Evolutionary conservation across 2,888 invertebrate species (phyloP).

Genomic region (Subacronicta megacephala): DNA sequence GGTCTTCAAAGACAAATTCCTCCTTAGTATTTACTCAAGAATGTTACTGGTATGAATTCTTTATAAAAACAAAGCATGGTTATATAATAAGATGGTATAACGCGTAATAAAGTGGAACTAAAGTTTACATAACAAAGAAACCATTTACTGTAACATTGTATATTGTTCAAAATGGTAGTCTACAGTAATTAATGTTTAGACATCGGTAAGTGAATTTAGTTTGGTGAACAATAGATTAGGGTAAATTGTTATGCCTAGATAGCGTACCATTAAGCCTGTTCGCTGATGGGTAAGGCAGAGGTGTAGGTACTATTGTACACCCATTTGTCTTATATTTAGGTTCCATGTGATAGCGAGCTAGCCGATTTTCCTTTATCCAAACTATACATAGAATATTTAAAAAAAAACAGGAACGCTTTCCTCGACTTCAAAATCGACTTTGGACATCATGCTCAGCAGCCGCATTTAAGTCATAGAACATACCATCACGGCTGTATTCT

Average conservation of each 20-base stretch:
- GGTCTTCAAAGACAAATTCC: constrained; percentile 14
- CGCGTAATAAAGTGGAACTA: constrained; percentile 40
- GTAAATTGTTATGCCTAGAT: neutral
- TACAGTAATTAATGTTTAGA: constrained; percentile 13
- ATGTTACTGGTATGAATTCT: constrained; percentile 5
- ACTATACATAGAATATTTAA: too few relatives aligned
- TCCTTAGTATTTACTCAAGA: constrained; percentile 12
- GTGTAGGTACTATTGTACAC: too few relatives aligned
- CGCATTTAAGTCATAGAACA: too few relatives aligned
- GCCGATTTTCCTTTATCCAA: too few relatives aligned
- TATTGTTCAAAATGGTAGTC: constrained; percentile 6
- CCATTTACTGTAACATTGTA: constrained; percentile 15
- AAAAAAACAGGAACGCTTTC: too few relatives aligned
- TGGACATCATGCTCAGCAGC: too few relatives aligned
- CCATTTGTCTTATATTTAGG: too few relatives aligned
- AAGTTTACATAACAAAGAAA: constrained; percentile 31
- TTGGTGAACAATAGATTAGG: constrained; percentile 12
- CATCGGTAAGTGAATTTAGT: constrained; percentile 43
- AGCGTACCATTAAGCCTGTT: too few relatives aligned
- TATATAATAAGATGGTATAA: constrained; percentile 15
- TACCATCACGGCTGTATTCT: too few relatives aligned
- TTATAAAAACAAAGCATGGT: constrained; percentile 16
- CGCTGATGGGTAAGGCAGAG: too few relatives aligned
- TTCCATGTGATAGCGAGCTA: too few relatives aligned
- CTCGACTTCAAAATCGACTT: too few relatives aligned